Evolutionary conservation across 2,888 invertebrate genomes (phyloP).

Genomic region (Calliphora vomitoria): DNA sequence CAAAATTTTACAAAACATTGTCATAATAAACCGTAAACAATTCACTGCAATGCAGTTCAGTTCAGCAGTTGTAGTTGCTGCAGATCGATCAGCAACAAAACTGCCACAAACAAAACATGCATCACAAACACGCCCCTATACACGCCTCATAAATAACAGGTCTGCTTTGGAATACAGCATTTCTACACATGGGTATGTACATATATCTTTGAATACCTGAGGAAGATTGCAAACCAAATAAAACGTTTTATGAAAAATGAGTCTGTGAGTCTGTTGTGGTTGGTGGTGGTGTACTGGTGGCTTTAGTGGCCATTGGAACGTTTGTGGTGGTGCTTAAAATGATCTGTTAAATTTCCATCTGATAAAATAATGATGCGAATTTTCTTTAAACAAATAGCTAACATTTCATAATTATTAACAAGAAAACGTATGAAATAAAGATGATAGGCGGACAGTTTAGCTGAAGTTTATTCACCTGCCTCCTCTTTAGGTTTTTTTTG

Average conservation of each 20-base stretch:
- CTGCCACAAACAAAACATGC: constrained; percentile 64
- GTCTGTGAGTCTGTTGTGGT: constrained; percentile 1
- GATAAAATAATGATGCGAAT: constrained; percentile 70
- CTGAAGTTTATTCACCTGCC: constrained; percentile 83
- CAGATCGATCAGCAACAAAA: constrained; percentile 80
- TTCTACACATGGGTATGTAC: too few relatives aligned
- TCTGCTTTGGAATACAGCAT: background rate
- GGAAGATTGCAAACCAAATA: constrained; percentile 43
- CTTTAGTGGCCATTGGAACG: background rate
- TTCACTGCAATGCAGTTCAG: constrained; percentile 28
- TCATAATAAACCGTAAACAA: constrained; percentile 68
- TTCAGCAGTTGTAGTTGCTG: constrained; percentile 62
- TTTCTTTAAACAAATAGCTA: constrained; percentile 81
- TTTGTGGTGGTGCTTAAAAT: constrained; percentile 51
- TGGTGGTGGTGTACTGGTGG: background rate
- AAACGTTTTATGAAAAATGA: constrained; percentile 48
- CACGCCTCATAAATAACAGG: constrained; percentile 83
- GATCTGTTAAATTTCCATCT: constrained; percentile 63
- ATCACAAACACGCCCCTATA: constrained; percentile 79
- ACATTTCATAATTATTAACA: constrained; percentile 80
- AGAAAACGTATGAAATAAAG: constrained; percentile 77
- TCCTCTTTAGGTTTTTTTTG: constrained; percentile 20
- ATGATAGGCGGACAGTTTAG: constrained; percentile 81
- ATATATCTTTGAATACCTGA: background rate
- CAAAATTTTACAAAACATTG: constrained; percentile 65